phyloP scores from a whole-genome alignment of 2,888 invertebrate species.

The Lathronympha strigana region DNA sequence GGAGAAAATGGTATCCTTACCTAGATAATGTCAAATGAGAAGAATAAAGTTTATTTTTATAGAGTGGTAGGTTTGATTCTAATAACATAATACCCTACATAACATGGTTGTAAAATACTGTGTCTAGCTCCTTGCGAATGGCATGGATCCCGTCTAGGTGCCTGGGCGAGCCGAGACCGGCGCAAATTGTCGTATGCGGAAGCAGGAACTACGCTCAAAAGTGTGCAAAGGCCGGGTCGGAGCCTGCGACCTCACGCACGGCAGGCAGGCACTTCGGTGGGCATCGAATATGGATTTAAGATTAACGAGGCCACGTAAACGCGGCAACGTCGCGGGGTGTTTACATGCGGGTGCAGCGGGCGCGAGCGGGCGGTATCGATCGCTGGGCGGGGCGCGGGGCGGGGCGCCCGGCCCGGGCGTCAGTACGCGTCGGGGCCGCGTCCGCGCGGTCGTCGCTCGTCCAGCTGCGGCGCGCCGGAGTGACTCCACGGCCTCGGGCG shows the following conservation, averaged over 20 bases:
- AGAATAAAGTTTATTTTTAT: too few species aligned
- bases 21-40: too few species aligned
- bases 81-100: too few species aligned
- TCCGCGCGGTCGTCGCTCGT: constrained; percentile 77
- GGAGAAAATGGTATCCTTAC: too few species aligned
- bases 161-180: neutral
- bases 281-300: constrained; percentile 77
- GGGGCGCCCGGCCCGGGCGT: constrained; percentile 60
- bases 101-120: neutral
- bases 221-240: constrained; percentile 51
- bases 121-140: neutral
- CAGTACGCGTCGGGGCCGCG: constrained; percentile 81
- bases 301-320: constrained; percentile 76
- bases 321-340: constrained; percentile 86
- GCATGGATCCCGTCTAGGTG: constrained; percentile 9
- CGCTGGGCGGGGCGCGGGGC: constrained; percentile 59
- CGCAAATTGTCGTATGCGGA: constrained; percentile 6
- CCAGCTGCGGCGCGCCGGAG: constrained; percentile 77
- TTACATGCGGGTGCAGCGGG: constrained; percentile 85
- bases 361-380: constrained; percentile 54
- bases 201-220: neutral
- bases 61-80: too few species aligned
- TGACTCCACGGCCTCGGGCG: constrained; percentile 76
- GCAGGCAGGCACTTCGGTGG: constrained; percentile 49
- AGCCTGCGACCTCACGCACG: constrained; percentile 49